Percentiles rank a stretch among this genome's conserved stretches.
phyloP scores from a whole-genome alignment of 2,113 vertebrate species.

The Hydrolagus affinis region DNA sequence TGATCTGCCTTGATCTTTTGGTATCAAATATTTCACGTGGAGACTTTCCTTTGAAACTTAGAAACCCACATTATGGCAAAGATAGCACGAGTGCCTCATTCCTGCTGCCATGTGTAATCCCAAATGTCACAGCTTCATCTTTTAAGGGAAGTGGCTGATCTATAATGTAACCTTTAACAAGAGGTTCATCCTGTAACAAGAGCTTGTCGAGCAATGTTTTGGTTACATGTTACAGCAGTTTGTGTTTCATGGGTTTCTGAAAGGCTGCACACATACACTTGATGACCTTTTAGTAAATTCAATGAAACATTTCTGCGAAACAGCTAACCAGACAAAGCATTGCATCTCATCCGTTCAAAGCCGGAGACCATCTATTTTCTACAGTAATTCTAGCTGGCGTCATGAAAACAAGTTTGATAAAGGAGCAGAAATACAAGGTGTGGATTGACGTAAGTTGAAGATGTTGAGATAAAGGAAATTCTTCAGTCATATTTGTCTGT shows the following conservation, averaged over 20 bases:
- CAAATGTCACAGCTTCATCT: background rate
- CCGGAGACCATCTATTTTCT: background rate
- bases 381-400: background rate
- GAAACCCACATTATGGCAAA: background rate
- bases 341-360: background rate
- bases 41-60: background rate
- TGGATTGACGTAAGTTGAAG: constrained; percentile 24
- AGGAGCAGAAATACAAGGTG: constrained; percentile 20
- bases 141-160: background rate
- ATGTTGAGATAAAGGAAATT: constrained; percentile 18
- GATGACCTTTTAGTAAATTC: background rate
- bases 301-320: background rate
- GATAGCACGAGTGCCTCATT: background rate
- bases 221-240: background rate
- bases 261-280: background rate
- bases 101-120: background rate
- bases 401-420: constrained; percentile 5
- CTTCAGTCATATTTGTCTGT: constrained; percentile 22
- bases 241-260: background rate
- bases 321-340: background rate
- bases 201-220: background rate
- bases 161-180: background rate
- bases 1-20: too few relatives aligned
- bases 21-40: too few relatives aligned
- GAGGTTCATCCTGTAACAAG: too few relatives aligned